phyloP scores from a whole-genome alignment of 2,888 invertebrate genomes.

The Machimus atricapillus region DNA sequence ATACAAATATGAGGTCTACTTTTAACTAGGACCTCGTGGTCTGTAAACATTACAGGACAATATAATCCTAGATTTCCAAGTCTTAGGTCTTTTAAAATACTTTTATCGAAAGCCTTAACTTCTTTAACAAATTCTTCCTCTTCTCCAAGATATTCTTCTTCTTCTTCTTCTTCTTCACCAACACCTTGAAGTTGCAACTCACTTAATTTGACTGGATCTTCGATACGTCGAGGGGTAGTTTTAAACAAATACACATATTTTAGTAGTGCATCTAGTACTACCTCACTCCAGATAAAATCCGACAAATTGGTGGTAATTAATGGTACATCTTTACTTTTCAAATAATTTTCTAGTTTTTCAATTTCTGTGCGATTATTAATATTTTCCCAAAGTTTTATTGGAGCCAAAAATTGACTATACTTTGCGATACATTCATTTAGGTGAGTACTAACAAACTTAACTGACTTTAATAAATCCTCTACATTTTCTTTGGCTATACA shows the following conservation, averaged over 20 bases:
- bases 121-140: background rate
- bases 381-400: slow-evolving; percentile 40
- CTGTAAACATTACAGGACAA: slow-evolving; percentile 69
- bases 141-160: background rate
- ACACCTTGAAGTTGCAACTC: background rate
- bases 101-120: background rate
- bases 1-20: slow-evolving; percentile 67
- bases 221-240: background rate
- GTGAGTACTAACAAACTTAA: background rate
- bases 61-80: slow-evolving; percentile 67
- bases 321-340: slow-evolving; percentile 49
- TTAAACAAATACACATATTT: slow-evolving; percentile 40
- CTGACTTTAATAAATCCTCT: background rate
- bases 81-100: background rate
- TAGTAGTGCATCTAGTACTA: slow-evolving; percentile 52
- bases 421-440: background rate
- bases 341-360: slow-evolving; percentile 50
- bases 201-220: background rate
- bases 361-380: background rate
- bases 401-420: slow-evolving; percentile 53
- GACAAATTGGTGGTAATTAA: slow-evolving; percentile 40
- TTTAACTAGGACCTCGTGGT: slow-evolving; percentile 67
- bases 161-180: background rate
- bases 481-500: background rate
- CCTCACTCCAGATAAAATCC: slow-evolving; percentile 51